A percentile compares a stretch with the other conserved stretches of the same genome.
Conservation (phyloP, 2,888 invertebrate species). For the Scaptomyza polygonia region DNA sequence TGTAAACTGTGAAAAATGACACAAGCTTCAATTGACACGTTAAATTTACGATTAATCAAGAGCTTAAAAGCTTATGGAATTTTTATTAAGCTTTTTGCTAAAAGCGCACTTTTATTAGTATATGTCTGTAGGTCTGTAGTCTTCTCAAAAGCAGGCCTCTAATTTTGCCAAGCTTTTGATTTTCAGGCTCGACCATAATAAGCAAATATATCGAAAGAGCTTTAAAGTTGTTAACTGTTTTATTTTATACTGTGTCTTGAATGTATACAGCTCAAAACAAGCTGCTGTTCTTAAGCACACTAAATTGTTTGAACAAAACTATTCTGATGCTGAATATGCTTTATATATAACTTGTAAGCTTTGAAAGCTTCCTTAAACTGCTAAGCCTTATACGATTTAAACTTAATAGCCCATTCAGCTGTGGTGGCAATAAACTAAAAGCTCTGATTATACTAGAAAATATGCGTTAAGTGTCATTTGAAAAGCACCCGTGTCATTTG, state of each 20-base stretch:
- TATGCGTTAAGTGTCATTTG: slow-evolving; percentile 19
- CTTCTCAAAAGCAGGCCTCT: no score
- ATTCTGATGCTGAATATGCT: neutral
- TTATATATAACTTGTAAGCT: neutral
- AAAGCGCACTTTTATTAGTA: no score
- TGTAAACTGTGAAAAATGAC: slow-evolving; percentile 29
- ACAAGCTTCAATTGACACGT: slow-evolving; percentile 24
- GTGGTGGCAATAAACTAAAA: neutral
- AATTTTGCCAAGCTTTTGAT: no score
- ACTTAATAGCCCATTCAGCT: no score
- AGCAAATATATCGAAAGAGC: neutral
- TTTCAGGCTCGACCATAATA: no score
- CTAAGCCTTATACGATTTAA: no score
- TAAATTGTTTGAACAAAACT: no score
- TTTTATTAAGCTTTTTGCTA: neutral
- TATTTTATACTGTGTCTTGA: neutral
- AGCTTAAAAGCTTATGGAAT: neutral
- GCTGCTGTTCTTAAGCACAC: no score
- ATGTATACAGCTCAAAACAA: no score
- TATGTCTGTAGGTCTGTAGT: no score
- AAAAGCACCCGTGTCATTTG: slow-evolving; percentile 29
- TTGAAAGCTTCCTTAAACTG: no score
- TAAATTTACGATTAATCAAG: slow-evolving; percentile 16
- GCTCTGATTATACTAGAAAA: neutral
- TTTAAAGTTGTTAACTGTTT: neutral